Evolutionary conservation across 2,113 vertebrate species (phyloP).

Genomic region (Chiloscyllium plagiosum): DNA sequence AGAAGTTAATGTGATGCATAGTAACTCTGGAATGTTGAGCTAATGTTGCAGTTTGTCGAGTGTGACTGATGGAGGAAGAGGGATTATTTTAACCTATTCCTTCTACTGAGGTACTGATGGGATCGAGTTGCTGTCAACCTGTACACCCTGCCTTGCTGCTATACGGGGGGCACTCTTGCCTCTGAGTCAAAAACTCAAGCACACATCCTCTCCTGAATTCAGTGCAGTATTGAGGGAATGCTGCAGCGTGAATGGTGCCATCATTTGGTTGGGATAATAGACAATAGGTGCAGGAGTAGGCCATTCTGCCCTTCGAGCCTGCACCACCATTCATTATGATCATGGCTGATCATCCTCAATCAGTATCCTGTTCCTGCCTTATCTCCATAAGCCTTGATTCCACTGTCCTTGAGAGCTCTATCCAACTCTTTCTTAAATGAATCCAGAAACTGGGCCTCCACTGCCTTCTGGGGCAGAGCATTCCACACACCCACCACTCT

Average conservation of each 20-base stretch:
- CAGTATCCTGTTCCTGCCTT: too few species aligned
- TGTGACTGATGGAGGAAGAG: background rate
- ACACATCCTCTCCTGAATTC: background rate
- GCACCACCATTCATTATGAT: too few species aligned
- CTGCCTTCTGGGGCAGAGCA: too few species aligned
- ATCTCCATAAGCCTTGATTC: too few species aligned
- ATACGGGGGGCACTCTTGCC: background rate
- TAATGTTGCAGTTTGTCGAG: background rate
- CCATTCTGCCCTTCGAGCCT: too few species aligned
- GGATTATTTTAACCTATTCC: background rate
- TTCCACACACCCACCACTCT: too few species aligned
- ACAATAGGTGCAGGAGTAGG: too few species aligned
- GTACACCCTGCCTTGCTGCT: background rate
- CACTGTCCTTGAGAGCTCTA: too few species aligned
- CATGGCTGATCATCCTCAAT: too few species aligned
- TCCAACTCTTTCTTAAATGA: too few species aligned
- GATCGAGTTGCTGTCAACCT: background rate
- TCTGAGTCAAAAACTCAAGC: background rate
- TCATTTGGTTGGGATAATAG: background rate
- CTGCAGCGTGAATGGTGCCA: background rate
- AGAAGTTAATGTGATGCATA: background rate
- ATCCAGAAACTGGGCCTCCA: too few species aligned
- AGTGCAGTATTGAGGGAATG: background rate
- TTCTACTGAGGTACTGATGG: too few species aligned
- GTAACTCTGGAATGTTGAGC: background rate